A percentile compares a stretch with the other conserved stretches of the same genome.
phyloP scores from a whole-genome alignment of 2,797 vertebrate genomes.

The Urosaurus nigricauda region DNA sequence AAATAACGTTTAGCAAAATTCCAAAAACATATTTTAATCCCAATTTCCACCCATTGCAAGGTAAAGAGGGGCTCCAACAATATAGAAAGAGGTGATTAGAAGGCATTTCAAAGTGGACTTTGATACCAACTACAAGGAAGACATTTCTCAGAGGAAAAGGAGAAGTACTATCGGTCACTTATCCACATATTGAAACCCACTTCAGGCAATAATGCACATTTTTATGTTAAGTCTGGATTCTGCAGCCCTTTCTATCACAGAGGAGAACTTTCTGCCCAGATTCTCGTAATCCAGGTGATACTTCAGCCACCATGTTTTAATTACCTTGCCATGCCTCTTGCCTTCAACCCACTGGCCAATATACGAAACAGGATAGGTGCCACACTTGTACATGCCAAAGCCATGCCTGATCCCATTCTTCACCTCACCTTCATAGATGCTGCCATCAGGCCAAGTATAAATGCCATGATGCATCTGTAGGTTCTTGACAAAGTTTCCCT shows the following conservation, averaged over 20 bases:
- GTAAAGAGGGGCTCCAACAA: not conserved
- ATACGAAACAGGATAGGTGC: conserved; percentile 78
- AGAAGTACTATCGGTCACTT: not conserved
- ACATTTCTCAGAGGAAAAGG: not conserved
- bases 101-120: not conserved
- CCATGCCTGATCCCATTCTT: conserved; percentile 84
- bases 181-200: not conserved
- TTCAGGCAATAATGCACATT: no score
- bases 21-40: not conserved
- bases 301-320: not conserved
- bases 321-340: conserved; percentile 90
- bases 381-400: conserved; percentile 82
- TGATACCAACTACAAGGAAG: not conserved
- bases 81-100: not conserved
- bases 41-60: not conserved
- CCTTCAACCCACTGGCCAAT: conserved; percentile 87
- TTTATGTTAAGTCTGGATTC: not conserved
- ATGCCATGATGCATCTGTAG: conserved; percentile 80
- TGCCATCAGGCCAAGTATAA: conserved; percentile 90
- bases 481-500: conserved; percentile 90
- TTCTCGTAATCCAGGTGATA: not conserved
- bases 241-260: not conserved
- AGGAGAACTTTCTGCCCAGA: not conserved
- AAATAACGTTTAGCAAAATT: not conserved
- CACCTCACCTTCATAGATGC: conserved; percentile 87